A percentile compares a stretch with the other conserved stretches of the same genome.
Evolutionary conservation across 2,888 invertebrate genomes (phyloP).

Genomic region (Sesia apiformis): DNA sequence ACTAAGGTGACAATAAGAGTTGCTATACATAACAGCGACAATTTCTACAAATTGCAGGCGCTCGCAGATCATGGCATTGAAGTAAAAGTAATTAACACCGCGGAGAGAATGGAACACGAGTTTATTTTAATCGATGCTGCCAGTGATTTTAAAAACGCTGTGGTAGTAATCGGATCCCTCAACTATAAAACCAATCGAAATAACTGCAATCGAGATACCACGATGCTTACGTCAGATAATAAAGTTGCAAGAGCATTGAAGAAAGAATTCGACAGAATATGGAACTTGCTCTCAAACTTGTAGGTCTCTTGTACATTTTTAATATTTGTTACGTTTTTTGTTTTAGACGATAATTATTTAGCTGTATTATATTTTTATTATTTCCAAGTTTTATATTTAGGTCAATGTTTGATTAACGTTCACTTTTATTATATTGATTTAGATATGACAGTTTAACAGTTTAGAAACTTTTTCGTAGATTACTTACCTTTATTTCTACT

Average conservation of each 20-base stretch:
- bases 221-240: constrained; percentile 38
- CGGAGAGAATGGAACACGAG: constrained; percentile 36
- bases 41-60: constrained; percentile 20
- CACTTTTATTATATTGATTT: no score
- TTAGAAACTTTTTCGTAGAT: no score
- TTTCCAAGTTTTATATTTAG: no score
- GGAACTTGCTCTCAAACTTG: constrained; percentile 17
- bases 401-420: no score
- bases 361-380: no score
- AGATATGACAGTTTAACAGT: no score
- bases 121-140: constrained; percentile 41
- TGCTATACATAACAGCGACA: constrained; percentile 30
- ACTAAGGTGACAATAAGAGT: constrained; percentile 31
- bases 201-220: constrained; percentile 33
- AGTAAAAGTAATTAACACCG: constrained; percentile 32
- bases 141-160: constrained; percentile 18
- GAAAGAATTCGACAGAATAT: constrained; percentile 44
- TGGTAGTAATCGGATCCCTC: constrained; percentile 41
- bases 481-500: background rate
- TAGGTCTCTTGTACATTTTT: no score
- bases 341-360: no score
- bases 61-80: constrained; percentile 33
- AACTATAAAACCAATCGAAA: constrained; percentile 32
- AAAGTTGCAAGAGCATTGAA: constrained; percentile 27
- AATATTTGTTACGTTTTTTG: no score